These are phyloP conservation scores for Mesorhabditis sp. DNA, from an alignment of 2,888 invertebrate species.

Conservation along the genomic window DNA sequence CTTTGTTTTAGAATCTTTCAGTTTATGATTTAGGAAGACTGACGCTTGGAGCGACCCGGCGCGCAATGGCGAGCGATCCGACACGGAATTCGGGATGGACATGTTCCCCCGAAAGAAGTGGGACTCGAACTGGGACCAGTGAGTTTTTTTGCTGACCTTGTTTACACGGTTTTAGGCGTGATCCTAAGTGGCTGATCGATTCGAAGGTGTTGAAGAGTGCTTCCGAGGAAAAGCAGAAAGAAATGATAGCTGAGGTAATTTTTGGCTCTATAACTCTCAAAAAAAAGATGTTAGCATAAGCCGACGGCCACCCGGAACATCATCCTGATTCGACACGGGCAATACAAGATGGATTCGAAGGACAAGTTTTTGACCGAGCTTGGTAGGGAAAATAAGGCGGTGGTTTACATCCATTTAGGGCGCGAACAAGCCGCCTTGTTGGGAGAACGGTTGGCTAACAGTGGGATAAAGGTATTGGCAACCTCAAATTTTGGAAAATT, in stretches of 20 bases:
- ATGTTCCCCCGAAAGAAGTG: conserved; percentile 48
- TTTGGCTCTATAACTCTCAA: not conserved
- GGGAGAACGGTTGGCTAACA: conserved; percentile 73
- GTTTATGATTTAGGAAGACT: too few relatives aligned
- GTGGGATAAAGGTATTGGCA: conserved; percentile 67
- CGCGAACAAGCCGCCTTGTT: conserved; percentile 79
- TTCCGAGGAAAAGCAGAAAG: conserved; percentile 34
- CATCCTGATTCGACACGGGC: conserved; percentile 87
- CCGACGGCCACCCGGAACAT: conserved; percentile 72
- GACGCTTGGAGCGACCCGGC: not conserved
- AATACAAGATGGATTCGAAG: conserved; percentile 71
- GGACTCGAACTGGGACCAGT: conserved; percentile 51
- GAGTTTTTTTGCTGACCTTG: conserved; percentile 13
- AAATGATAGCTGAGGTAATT: conserved; percentile 37
- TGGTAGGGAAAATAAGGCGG: conserved; percentile 63
- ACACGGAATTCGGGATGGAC: conserved; percentile 21
- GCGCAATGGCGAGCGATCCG: not conserved
- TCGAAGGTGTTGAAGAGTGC: conserved; percentile 34
- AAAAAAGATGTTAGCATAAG: not conserved
- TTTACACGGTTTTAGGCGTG: conserved; percentile 35
- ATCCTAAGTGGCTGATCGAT: conserved; percentile 40
- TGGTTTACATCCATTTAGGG: conserved; percentile 64
- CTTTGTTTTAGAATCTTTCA: not conserved
- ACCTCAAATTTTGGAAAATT: not conserved
- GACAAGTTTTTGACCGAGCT: conserved; percentile 73